Evolutionary conservation across 2,797 vertebrate genomes (phyloP).

Genomic region (Streptopelia turtur): DNA sequence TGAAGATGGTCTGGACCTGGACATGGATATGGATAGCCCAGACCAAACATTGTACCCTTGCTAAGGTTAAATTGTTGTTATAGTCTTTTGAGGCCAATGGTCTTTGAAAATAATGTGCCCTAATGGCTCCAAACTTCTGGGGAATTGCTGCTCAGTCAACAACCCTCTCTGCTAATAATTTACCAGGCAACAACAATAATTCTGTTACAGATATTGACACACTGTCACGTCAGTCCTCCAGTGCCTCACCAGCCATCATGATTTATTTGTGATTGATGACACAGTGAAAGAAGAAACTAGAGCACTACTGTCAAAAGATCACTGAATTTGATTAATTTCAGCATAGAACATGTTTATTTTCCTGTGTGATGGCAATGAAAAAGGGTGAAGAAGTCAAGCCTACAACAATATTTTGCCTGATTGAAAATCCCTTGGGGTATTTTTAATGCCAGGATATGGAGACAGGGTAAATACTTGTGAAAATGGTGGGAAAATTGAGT

Average conservation of each 20-base stretch:
- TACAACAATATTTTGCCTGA: not conserved
- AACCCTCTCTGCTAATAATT: constrained; percentile 8
- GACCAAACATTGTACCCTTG: not conserved
- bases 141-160: not conserved
- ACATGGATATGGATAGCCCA: not conserved
- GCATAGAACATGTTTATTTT: not conserved
- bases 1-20: not conserved
- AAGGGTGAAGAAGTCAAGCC: not conserved
- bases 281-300: constrained; percentile 27
- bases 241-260: not conserved
- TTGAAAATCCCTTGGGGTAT: not conserved
- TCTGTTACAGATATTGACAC: constrained; percentile 24
- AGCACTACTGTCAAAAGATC: not conserved
- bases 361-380: not conserved
- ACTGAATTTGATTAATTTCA: constrained; percentile 34
- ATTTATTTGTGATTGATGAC: constrained; percentile 59
- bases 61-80: not conserved
- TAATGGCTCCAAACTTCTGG: not conserved
- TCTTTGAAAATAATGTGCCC: not conserved
- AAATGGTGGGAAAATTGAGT: not conserved
- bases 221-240: not conserved
- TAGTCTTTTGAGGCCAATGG: not conserved
- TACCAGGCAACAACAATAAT: not conserved
- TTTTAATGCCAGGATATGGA: not conserved
- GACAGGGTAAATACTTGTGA: not conserved